Base-by-base conservation (phyloP, 2,797 vertebrate species). In the Pseudochromis fuscus region DNA sequence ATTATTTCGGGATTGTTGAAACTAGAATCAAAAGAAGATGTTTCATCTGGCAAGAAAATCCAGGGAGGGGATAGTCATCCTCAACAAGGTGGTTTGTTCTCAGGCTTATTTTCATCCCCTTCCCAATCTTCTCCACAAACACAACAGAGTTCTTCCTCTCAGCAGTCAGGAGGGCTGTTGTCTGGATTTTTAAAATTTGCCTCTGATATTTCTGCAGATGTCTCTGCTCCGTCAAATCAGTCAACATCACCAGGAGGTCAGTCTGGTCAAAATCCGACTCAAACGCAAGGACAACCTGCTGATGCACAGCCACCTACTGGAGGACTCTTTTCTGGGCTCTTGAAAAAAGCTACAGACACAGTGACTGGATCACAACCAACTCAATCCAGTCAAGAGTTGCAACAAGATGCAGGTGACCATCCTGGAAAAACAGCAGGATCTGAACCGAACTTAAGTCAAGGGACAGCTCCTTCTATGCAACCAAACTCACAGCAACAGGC, bases 161-260 rank as follows among this genome's bases (percentile, higher is more conserved):
- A 89, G 18, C 91, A 91, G 16, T 70, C 90, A 76, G 85, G 86
- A 53, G 90, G 92, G 21, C 55, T 96, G 9, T 88, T 96, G 56
- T 91, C 94, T 75, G 93, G 93, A 0, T 87, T 95, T 69, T 89
- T 95, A 77, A 96, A 92, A 85, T 92, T 93, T 82, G 89, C 94
- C 67, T 92, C 95, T 68, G 94, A 95, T 75, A 93, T n/a, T n/a
- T n/a, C n/a, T n/a, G n/a, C n/a, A n/a, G n/a, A 89, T 58, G 69
- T 87, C 28, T 75, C 89, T 46, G 50, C 77, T 52, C 67, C 89
- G 56, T 33, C 74, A 48, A 85, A 74, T 83, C 88, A 84, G 30
- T 21, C 87, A 60, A 46, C 19, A 1, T 60, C 83, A 55, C 30
- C 59, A 64, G 77, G 40, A 68, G 42, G 33, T 3, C 82, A 86